Evolutionary conservation across 1,140 invertebrate species (phyloP).

Genomic region (Ctenoplectra terminalis): DNA sequence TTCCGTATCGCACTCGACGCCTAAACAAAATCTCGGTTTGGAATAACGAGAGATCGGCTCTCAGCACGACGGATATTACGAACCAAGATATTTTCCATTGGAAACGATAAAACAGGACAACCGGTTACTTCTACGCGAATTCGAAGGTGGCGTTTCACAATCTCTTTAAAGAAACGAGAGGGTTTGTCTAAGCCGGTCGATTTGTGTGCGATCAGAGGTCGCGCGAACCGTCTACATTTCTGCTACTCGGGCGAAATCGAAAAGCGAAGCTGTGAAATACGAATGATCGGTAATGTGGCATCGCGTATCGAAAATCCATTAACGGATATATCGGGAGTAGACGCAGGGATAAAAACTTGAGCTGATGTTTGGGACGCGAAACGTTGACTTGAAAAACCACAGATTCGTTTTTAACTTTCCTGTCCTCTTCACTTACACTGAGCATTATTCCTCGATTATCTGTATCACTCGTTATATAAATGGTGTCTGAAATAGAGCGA

Average conservation of each 20-base stretch:
- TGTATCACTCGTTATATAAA: no score
- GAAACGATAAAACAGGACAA: no score
- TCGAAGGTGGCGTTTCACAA: not conserved
- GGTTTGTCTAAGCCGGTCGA: not conserved
- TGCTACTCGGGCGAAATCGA: conserved; percentile 3
- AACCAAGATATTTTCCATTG: no score
- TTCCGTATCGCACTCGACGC: no score
- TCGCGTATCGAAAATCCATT: conserved; percentile 41
- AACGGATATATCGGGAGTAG: conserved; percentile 6
- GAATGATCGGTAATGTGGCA: conserved; percentile 16
- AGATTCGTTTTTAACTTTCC: no score
- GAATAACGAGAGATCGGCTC: no score
- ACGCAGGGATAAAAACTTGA: not conserved
- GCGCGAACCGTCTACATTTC: not conserved
- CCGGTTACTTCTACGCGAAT: no score
- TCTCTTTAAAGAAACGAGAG: not conserved
- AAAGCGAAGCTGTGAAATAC: not conserved
- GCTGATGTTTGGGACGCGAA: not conserved
- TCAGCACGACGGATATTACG: no score
- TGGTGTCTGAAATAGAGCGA: no score
- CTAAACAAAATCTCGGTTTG: no score
- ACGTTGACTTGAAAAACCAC: not conserved
- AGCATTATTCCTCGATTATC: no score
- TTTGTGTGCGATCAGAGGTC: not conserved
- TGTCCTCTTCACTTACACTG: no score